A percentile compares a stretch with the other conserved stretches of the same genome.
phyloP scores from a whole-genome alignment of 2,797 vertebrate species.

The Adelosebastes latens region DNA sequence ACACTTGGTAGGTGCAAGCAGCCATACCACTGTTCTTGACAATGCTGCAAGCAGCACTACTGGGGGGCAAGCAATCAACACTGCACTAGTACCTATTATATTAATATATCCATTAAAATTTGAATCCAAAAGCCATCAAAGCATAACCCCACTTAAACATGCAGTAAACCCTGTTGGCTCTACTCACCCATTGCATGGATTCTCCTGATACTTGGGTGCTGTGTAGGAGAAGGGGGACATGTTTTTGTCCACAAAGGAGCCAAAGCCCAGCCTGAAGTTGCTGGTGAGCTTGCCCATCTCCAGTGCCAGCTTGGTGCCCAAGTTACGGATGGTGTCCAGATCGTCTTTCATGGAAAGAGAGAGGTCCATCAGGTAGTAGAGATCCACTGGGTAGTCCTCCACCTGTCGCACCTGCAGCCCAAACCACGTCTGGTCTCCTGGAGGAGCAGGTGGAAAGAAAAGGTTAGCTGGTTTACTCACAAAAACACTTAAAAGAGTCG shows the following conservation, averaged over 20 bases:
- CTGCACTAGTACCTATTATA: no score
- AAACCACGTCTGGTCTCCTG: slow-evolving; percentile 90
- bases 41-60: no score
- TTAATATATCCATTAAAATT: neutral
- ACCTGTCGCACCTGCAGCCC: slow-evolving; percentile 94
- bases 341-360: slow-evolving; percentile 99
- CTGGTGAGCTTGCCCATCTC: slow-evolving; percentile 98
- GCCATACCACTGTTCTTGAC: no score
- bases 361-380: slow-evolving; percentile 99
- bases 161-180: neutral
- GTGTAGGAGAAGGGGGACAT: slow-evolving; percentile 98
- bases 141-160: neutral
- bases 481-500: neutral
- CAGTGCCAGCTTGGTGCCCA: slow-evolving; percentile 93
- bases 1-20: no score
- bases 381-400: slow-evolving; percentile 97
- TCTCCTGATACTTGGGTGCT: slow-evolving; percentile 92
- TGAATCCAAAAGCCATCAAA: neutral
- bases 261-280: slow-evolving; percentile 97
- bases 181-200: slow-evolving; percentile 94
- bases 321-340: slow-evolving; percentile 91
- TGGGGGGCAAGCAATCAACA: no score
- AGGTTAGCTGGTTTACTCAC: neutral
- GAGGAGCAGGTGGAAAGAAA: neutral
- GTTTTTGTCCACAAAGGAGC: slow-evolving; percentile 97